Evolutionary conservation across 2,113 vertebrate genomes (phyloP).

Genomic region (Malurus cyaneus): DNA sequence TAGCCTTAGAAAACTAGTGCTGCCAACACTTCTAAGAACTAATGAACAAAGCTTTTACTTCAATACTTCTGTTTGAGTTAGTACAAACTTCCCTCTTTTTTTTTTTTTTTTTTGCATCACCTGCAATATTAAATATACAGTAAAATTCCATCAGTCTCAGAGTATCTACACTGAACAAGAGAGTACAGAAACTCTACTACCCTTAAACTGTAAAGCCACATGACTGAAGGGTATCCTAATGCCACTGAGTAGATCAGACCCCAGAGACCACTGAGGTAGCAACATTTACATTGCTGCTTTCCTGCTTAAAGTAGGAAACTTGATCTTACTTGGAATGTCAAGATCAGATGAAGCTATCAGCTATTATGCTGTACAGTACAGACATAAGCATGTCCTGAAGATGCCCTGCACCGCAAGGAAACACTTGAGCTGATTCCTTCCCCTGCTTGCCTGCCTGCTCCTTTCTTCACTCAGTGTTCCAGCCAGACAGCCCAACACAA

Average conservation of each 20-base stretch:
- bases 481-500: background rate
- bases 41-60: background rate
- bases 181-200: background rate
- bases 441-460: background rate
- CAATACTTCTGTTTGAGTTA: background rate
- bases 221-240: background rate
- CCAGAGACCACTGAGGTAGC: background rate
- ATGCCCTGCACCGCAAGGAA: background rate
- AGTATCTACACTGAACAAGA: background rate
- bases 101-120: background rate
- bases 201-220: background rate
- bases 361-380: background rate
- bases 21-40: background rate
- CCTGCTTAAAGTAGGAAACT: background rate
- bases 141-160: background rate
- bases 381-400: background rate
- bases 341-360: background rate
- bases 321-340: background rate
- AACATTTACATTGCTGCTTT: background rate
- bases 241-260: background rate
- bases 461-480: constrained; percentile 3
- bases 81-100: background rate
- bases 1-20: background rate
- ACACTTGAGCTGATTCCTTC: background rate
- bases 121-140: too few species aligned